phyloP scores from a whole-genome alignment of 2,888 invertebrate species.

The Tachystola acroxantha region DNA sequence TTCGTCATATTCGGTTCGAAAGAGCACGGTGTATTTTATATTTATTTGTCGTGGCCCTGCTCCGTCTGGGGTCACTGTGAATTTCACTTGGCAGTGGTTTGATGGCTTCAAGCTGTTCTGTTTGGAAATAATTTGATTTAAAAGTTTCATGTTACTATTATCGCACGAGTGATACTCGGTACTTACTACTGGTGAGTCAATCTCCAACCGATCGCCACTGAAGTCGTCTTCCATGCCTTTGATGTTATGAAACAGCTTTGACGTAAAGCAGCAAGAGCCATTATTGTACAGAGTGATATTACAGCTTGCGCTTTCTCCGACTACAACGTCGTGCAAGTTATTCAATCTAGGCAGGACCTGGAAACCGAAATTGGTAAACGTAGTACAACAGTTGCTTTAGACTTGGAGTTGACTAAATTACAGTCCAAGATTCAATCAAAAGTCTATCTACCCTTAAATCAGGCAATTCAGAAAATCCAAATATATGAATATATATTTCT shows the following conservation, averaged over 20 bases:
- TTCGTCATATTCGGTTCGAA: constrained; percentile 52
- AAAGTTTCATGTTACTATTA: no score
- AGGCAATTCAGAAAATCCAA: constrained; percentile 62
- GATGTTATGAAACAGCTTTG: constrained; percentile 46
- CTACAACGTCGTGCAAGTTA: constrained; percentile 60
- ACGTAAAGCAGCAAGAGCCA: constrained; percentile 58
- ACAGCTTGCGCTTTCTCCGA: constrained; percentile 39
- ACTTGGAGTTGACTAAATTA: background rate
- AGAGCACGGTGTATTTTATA: constrained; percentile 56
- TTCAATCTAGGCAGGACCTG: constrained; percentile 54
- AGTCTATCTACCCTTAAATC: constrained; percentile 61
- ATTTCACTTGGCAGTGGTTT: constrained; percentile 42
- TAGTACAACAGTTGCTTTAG: background rate
- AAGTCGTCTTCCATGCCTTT: constrained; percentile 60
- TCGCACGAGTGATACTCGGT: background rate
- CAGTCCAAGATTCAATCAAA: no score
- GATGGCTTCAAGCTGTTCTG: constrained; percentile 66
- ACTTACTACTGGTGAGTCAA: constrained; percentile 52
- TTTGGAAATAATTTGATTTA: background rate
- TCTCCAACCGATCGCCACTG: constrained; percentile 48
- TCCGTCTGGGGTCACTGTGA: constrained; percentile 52
- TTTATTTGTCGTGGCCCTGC: constrained; percentile 56
- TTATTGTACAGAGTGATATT: constrained; percentile 54
- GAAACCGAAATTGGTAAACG: no score
- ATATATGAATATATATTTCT: constrained; percentile 54